Evolutionary conservation across 2,113 vertebrate species (phyloP), one percentile per base, ranked within the genome.

Genomic region (Cnemophilus loriae): DNA sequence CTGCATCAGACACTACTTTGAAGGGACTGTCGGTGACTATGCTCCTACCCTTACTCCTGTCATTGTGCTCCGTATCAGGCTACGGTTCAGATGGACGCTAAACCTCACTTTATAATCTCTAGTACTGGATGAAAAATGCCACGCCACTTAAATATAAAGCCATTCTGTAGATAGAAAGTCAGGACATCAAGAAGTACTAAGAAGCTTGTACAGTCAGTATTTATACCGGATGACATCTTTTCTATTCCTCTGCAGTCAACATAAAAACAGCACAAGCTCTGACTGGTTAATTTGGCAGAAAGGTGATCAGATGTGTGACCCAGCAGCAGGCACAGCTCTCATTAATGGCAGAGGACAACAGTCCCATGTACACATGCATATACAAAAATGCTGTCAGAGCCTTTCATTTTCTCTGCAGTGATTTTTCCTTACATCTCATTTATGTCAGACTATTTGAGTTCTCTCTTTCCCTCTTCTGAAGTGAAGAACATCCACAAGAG

Each of bases 281-380:
- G 7, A 13, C 55, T 68, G 73, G n/a, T 59, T 78, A 50, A 77
- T 84, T 74, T 59, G 60, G 41, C 59, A 64, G 57, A 49, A 60
- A 20, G 24, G 24, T 87, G 61, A 37, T 32, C 49, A 68, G 28
- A 26, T 74, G 33, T 93, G 49, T 85, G 81, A 82, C 23, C 24
- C 47, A 67, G 39, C 35, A 63, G 52, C 28, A 7, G 18, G 37
- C 28, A 41, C 33, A 64, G 37, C 24, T 85, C 27, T 56, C 37
- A 23, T 41, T 52, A 49, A 46, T 3, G 50, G 20, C n/a, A 71
- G 73, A 73, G 33, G 35, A 55, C 42, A 61, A 20, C 19, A 24
- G 19, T 60, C 11, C 50, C 44, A 11, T 4, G 10, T 20, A 60
- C 5, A 28, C 13, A 30, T 18, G 42, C 0, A 0, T 28, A 17